Evolutionary conservation across 2,797 vertebrate species (phyloP).

Genomic region (Lagocephalus sceleratus): DNA sequence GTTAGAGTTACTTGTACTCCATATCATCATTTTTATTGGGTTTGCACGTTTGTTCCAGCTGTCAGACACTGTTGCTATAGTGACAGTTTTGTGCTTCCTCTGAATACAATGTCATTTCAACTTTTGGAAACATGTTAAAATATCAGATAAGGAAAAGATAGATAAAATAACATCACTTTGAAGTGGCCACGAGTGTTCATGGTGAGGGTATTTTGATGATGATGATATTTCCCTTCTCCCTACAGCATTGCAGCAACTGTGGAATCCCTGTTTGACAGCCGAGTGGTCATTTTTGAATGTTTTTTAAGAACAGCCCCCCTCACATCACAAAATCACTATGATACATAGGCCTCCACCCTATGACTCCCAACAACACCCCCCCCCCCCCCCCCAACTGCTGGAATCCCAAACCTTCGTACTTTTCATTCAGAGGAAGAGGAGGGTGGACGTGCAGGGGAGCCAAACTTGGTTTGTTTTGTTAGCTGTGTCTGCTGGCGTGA

Average conservation of each 20-base stretch:
- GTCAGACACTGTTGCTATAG: neutral
- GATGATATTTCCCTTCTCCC: too few relatives aligned
- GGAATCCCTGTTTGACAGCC: too few relatives aligned
- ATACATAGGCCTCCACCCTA: constrained; percentile 1
- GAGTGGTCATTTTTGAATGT: too few relatives aligned
- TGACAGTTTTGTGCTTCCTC: too few relatives aligned
- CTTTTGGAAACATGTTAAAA: too few relatives aligned
- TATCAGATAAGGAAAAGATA: too few relatives aligned
- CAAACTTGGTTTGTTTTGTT: constrained; percentile 59
- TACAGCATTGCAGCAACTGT: too few relatives aligned
- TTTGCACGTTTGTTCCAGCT: neutral
- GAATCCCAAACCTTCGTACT: constrained; percentile 50
- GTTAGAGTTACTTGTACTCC: neutral
- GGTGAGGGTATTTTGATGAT: too few relatives aligned
- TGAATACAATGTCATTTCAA: too few relatives aligned
- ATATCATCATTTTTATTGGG: neutral
- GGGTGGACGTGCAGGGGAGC: constrained; percentile 33
- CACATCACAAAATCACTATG: constrained; percentile 9
- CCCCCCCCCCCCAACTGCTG: constrained; percentile 34
- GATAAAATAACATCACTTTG: too few relatives aligned
- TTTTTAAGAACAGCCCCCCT: neutral
- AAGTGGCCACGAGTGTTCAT: too few relatives aligned
- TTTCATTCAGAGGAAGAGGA: constrained; percentile 35
- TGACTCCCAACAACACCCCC: constrained; percentile 20
- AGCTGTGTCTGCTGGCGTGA: constrained; percentile 58